These are phyloP conservation scores for Sandelia bainsii DNA, from an alignment of 2,797 vertebrate species.

Conservation along the genomic window DNA sequence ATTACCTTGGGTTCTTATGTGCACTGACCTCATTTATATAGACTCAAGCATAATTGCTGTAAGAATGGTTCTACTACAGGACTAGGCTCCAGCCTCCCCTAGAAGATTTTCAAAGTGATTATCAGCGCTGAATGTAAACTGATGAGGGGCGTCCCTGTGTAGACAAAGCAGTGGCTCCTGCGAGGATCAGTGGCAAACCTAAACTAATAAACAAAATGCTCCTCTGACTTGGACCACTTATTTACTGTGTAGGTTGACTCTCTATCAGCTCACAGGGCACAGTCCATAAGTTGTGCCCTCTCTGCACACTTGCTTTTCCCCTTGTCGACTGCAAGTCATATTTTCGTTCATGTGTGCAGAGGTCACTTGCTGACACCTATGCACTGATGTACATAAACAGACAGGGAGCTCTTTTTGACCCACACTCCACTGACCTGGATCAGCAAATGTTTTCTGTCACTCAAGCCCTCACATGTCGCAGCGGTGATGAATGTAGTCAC, in stretches of 20 bases:
- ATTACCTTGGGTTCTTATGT: slow-evolving; percentile 78
- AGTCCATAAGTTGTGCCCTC: not conserved
- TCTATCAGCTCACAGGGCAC: too few relatives aligned
- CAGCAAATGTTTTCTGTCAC: slow-evolving; percentile 70
- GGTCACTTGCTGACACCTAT: slow-evolving; percentile 66
- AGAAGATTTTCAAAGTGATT: slow-evolving; percentile 73
- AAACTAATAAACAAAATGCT: slow-evolving; percentile 58
- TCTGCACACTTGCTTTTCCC: slow-evolving; percentile 13
- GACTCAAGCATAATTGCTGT: slow-evolving; percentile 76
- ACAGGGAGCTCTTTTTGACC: slow-evolving; percentile 69
- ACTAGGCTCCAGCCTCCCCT: slow-evolving; percentile 57
- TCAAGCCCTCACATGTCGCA: slow-evolving; percentile 61
- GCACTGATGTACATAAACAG: slow-evolving; percentile 70
- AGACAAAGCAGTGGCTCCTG: slow-evolving; percentile 26
- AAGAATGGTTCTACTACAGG: slow-evolving; percentile 62
- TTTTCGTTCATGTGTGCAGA: slow-evolving; percentile 49
- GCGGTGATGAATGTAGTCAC: slow-evolving; percentile 55
- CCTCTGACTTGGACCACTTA: slow-evolving; percentile 18
- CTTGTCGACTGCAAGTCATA: slow-evolving; percentile 37
- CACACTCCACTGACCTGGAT: slow-evolving; percentile 76
- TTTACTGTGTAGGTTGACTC: not conserved
- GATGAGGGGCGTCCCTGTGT: slow-evolving; percentile 70
- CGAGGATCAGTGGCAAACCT: slow-evolving; percentile 43
- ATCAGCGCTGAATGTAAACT: slow-evolving; percentile 73
- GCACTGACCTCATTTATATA: slow-evolving; percentile 77